Evolutionary conservation across 2,888 invertebrate species (phyloP).

Genomic region (Cephus runcator): DNA sequence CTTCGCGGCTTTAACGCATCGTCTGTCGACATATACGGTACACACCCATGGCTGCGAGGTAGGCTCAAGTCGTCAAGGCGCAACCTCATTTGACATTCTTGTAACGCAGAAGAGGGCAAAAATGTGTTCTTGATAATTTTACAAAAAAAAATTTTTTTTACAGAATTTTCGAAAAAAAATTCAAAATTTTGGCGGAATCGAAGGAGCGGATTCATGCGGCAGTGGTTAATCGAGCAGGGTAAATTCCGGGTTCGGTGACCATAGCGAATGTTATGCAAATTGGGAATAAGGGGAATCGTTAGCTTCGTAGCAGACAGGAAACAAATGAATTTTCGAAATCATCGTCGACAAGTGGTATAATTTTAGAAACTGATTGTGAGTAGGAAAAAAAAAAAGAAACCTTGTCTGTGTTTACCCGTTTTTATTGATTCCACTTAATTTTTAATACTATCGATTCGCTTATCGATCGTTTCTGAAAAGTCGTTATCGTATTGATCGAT

Average conservation of each 20-base stretch:
- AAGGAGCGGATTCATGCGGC: fast-evolving
- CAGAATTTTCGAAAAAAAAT: too few relatives aligned
- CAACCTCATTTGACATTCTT: neutral
- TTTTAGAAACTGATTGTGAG: neutral
- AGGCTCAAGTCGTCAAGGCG: neutral
- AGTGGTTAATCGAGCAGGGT: neutral
- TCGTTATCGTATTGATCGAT: neutral
- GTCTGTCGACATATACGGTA: neutral
- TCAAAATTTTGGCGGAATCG: neutral
- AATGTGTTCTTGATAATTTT: too few relatives aligned
- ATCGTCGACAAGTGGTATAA: neutral
- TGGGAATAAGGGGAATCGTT: neutral
- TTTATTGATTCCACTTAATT: neutral
- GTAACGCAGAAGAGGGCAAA: neutral
- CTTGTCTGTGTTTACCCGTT: neutral
- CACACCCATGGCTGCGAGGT: neutral
- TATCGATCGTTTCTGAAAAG: neutral
- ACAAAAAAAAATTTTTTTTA: fast-evolving
- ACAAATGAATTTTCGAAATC: neutral
- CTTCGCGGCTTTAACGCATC: neutral
- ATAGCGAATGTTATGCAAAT: neutral
- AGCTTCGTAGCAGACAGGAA: neutral
- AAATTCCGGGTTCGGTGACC: neutral
- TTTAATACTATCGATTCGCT: neutral
- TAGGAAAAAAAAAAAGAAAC: neutral